Conservation (phyloP, 2,888 invertebrate genomes). For the Habrosyne pyritoides region DNA sequence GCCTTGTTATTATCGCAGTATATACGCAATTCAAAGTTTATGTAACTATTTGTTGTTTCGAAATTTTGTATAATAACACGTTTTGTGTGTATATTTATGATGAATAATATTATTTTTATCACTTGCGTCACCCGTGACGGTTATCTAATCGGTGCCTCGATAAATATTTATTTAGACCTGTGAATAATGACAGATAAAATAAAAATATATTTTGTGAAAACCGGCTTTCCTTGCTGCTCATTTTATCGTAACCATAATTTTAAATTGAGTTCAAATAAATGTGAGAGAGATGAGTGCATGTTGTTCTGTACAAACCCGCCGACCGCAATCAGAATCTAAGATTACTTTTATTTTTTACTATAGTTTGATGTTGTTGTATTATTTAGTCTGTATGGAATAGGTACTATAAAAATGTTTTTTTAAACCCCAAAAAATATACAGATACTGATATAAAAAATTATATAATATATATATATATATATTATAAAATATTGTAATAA, state of each 20-base stretch:
- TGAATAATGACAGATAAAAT: constrained; percentile 40
- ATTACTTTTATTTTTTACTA: constrained; percentile 3
- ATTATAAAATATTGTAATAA: neutral
- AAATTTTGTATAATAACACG: constrained; percentile 30
- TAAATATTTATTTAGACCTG: constrained; percentile 23
- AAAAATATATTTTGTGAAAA: constrained; percentile 20
- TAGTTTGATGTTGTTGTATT: constrained; percentile 6
- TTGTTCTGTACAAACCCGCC: constrained; percentile 68
- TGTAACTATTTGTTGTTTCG: constrained; percentile 27
- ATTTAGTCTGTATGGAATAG: neutral
- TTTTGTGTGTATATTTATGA: constrained; percentile 29
- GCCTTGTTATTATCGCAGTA: constrained; percentile 29
- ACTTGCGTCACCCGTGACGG: constrained; percentile 42
- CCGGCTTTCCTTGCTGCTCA: constrained; percentile 73
- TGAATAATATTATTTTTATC: constrained; percentile 38
- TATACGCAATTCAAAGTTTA: constrained; percentile 28
- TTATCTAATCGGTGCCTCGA: constrained; percentile 34
- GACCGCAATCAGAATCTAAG: constrained; percentile 43
- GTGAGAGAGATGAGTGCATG: constrained; percentile 64
- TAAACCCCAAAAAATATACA: neutral
- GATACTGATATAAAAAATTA: no score
- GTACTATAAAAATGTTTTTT: neutral
- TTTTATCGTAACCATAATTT: constrained; percentile 63
- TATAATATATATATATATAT: constrained; percentile 1
- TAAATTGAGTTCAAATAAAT: constrained; percentile 50